Conservation (phyloP, 2,888 invertebrate genomes). For the Creontiades dilutus region DNA sequence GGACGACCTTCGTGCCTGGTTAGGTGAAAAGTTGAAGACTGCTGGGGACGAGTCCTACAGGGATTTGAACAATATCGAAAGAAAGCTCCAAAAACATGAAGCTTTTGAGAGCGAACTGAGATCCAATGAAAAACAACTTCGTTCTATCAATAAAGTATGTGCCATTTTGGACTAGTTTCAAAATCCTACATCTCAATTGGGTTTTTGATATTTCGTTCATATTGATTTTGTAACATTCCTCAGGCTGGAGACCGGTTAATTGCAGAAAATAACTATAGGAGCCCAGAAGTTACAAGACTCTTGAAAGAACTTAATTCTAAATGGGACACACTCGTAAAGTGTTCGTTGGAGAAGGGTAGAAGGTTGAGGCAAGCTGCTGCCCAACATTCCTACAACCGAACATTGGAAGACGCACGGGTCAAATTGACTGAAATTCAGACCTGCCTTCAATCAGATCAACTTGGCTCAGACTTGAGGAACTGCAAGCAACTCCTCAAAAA, state of each 20-base stretch:
- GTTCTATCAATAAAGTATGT: constrained; percentile 87
- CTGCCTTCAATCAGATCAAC: constrained; percentile 88
- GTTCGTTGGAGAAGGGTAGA: constrained; percentile 85
- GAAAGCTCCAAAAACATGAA: constrained; percentile 96
- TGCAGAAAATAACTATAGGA: constrained; percentile 85
- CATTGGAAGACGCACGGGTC: constrained; percentile 92
- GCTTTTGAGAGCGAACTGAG: constrained; percentile 97
- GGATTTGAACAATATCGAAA: constrained; percentile 92
- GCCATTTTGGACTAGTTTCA: background rate
- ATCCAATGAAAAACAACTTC: constrained; percentile 94
- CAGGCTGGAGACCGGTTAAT: constrained; percentile 86
- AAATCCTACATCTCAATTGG: background rate
- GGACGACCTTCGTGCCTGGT: constrained; percentile 93
- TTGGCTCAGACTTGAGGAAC: constrained; percentile 92
- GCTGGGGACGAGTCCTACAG: constrained; percentile 96
- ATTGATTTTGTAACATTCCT: background rate
- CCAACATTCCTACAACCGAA: constrained; percentile 87
- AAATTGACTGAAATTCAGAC: constrained; percentile 92
- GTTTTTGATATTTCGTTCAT: background rate
- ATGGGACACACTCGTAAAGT: constrained; percentile 87
- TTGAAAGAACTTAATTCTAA: constrained; percentile 86
- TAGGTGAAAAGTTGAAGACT: constrained; percentile 93
- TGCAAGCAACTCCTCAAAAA: constrained; percentile 94
- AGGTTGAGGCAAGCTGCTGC: constrained; percentile 92
- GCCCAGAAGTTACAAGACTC: constrained; percentile 84